phyloP scores from a whole-genome alignment of 2,113 vertebrate species.

The Phalacrocorax brasilianus region DNA sequence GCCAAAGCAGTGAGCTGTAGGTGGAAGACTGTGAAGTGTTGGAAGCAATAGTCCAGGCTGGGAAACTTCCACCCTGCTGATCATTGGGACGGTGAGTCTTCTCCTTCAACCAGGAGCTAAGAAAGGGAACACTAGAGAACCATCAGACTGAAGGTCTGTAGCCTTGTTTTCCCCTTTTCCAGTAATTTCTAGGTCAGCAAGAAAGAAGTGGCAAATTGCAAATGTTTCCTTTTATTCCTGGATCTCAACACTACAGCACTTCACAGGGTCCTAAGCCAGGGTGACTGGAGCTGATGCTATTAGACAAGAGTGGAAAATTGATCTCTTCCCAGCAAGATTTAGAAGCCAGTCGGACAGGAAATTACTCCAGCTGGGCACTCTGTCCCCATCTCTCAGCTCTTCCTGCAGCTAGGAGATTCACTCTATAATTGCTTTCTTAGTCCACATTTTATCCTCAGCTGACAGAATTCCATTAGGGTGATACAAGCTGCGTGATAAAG shows the following conservation, averaged over 20 bases:
- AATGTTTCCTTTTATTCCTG: background rate
- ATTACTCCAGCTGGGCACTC: slow-evolving; percentile 18
- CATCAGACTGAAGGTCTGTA: background rate
- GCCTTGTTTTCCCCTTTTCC: background rate
- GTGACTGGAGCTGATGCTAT: slow-evolving; percentile 9
- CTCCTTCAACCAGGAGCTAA: background rate
- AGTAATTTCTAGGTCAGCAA: background rate
- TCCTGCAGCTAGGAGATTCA: slow-evolving; percentile 36
- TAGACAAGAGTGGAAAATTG: slow-evolving; percentile 25
- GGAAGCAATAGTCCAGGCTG: background rate
- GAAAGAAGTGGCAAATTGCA: background rate
- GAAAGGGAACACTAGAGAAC: background rate
- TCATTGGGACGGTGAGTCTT: background rate
- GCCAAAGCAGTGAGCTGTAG: background rate
- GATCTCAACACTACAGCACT: background rate
- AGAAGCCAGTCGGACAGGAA: slow-evolving; percentile 34
- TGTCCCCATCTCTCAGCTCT: background rate
- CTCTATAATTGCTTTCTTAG: slow-evolving; percentile 52
- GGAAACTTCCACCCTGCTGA: background rate
- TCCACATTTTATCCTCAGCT: slow-evolving; percentile 52
- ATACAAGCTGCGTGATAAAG: slow-evolving; percentile 63
- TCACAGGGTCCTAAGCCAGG: background rate
- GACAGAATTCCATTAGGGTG: slow-evolving; percentile 64
- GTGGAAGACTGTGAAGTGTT: background rate
- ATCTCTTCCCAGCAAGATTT: slow-evolving; percentile 39